Percentiles rank a stretch among this genome's conserved stretches.
These are phyloP conservation scores for Psammodynastes pulverulentus DNA, from an alignment of 2,113 vertebrate genomes.

Conservation along the genomic window DNA sequence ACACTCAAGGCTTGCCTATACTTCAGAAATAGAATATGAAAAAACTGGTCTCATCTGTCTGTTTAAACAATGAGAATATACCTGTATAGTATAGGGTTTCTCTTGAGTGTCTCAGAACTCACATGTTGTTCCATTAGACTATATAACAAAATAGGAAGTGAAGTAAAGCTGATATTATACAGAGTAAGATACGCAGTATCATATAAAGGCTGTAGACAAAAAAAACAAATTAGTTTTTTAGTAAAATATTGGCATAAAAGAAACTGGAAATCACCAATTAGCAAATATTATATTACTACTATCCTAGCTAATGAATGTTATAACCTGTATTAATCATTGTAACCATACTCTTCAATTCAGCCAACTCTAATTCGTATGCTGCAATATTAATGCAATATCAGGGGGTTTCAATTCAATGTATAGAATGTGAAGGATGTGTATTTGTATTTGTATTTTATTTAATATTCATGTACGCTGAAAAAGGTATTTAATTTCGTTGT, in stretches of 20 bases:
- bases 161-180: conserved; percentile 99
- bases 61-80: conserved; percentile 45
- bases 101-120: conserved; percentile 85
- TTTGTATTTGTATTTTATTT: no score
- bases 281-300: not conserved
- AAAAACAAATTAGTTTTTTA: conserved; percentile 1
- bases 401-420: no score
- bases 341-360: not conserved
- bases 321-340: not conserved
- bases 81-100: conserved; percentile 91
- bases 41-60: not conserved
- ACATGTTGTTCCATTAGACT: conserved; percentile 96
- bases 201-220: conserved; percentile 84
- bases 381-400: no score
- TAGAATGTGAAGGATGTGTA: no score
- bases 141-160: conserved; percentile 93
- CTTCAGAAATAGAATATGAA: not conserved
- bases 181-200: conserved; percentile 96
- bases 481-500: no score
- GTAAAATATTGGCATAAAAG: not conserved
- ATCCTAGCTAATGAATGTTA: not conserved
- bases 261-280: not conserved
- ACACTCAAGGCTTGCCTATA: not conserved
- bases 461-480: no score
- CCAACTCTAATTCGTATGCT: not conserved